Evolutionary conservation across 2,888 invertebrate genomes (phyloP), one percentile per base, ranked within the genome.

Genomic region (Chrysolina americana): DNA sequence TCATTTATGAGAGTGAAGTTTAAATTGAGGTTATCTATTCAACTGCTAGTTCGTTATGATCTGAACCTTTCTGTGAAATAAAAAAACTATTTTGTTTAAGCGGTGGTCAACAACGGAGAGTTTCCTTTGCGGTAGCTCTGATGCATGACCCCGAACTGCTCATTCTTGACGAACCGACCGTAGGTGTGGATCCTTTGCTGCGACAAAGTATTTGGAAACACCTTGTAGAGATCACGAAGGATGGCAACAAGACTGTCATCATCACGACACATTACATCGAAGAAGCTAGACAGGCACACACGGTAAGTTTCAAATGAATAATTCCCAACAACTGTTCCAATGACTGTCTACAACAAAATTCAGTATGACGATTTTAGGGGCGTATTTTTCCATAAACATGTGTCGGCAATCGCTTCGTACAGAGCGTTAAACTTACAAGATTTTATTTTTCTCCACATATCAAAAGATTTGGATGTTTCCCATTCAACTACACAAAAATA

Each of bases 81-180:
- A 36, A 9, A 5, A 2, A 19, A 15, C 28, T 71, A 17, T 71
- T 21, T 48, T 28, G 28, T 41, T n/a, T n/a, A n/a, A 97, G 97
- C 80, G 98, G 97, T 59, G 98, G 98, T 15, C 97, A 98, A 86
- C 94, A 95, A 86, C 89, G 98, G 70, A 91, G 98, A 77, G 95
- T 97, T 2, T 97, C 97, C 0, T 91, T 98, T 80, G 96, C 97
- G 0, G 95, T 96, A 0, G 96, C 97, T 0, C 89, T 98, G 41
- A 90, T 98, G 56, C 96, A 97, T 79, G 94, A 96, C 76, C 97
- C 98, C 0, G 96, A 97, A 85, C 89, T 98, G 41, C 88, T 98
- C 75, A 97, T 98, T 83, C 89, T 98, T 73, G 98, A 98, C 84
- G 98, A 98, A 85, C 97, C 97, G 0, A 98, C 97, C 0, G 97